These are phyloP conservation scores for Amazona ochrocephala DNA, from an alignment of 2,797 vertebrate genomes.

Conservation along the genomic window DNA sequence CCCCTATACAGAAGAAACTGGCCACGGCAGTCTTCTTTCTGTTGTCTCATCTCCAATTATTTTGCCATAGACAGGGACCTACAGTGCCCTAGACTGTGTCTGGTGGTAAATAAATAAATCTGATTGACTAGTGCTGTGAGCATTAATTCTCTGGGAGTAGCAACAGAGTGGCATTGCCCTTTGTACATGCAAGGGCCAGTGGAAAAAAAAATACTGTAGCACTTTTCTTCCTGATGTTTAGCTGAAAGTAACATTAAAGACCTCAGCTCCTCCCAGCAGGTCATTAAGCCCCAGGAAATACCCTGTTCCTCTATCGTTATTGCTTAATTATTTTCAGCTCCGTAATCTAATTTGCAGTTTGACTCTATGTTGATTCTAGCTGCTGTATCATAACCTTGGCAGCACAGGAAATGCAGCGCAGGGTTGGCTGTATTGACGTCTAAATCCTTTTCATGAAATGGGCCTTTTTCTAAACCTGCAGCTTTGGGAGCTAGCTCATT, in stretches of 20 bases:
- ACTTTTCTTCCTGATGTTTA: constrained; percentile 36
- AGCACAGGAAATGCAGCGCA: background rate
- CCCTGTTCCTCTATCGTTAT: constrained; percentile 18
- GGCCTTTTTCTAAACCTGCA: background rate
- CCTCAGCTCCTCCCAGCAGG: constrained; percentile 49
- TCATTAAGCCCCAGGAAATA: constrained; percentile 64
- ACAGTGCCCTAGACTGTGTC: background rate
- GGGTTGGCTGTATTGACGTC: background rate
- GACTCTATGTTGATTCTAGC: constrained; percentile 55
- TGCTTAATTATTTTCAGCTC: constrained; percentile 69
- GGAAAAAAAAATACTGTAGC: background rate
- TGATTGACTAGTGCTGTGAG: background rate
- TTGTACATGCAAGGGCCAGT: background rate
- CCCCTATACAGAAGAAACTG: background rate
- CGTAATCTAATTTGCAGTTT: constrained; percentile 66
- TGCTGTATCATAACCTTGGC: background rate
- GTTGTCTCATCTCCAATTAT: background rate
- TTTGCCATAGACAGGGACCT: constrained; percentile 24
- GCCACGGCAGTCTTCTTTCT: background rate
- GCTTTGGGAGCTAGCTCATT: background rate
- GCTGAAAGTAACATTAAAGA: constrained; percentile 45
- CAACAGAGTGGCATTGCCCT: constrained; percentile 16
- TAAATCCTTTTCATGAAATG: background rate
- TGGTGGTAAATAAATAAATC: constrained; percentile 58
- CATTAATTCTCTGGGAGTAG: constrained; percentile 36